Conservation (phyloP, 2,113 vertebrate genomes). For the Anhinga anhinga region DNA sequence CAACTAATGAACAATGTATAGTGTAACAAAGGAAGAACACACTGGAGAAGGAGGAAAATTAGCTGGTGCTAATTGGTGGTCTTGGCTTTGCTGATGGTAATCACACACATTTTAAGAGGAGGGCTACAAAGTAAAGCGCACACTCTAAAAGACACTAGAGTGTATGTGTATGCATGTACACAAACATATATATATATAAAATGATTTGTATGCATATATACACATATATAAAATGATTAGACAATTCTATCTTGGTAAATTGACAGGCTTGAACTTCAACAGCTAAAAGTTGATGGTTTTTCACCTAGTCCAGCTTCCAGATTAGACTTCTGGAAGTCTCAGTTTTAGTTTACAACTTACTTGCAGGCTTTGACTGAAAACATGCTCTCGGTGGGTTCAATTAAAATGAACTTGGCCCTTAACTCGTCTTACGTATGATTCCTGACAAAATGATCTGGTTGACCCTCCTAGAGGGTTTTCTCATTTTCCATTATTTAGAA, state of each 20-base stretch:
- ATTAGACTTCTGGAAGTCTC: neutral
- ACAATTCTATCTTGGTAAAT: neutral
- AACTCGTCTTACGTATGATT: neutral
- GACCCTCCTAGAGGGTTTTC: neutral
- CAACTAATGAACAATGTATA: neutral
- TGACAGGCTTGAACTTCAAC: neutral
- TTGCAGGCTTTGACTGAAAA: neutral
- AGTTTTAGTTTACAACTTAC: neutral
- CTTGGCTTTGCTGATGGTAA: neutral
- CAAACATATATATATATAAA: neutral
- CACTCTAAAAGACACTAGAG: neutral
- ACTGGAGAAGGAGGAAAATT: neutral
- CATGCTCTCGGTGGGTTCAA: neutral
- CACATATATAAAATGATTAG: accelerated
- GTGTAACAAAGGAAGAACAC: neutral
- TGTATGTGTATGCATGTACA: no score
- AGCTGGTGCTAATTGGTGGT: slow-evolving; percentile 4
- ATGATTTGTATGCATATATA: accelerated
- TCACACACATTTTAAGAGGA: neutral
- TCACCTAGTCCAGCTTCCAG: neutral
- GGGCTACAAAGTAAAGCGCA: neutral
- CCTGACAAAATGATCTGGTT: neutral
- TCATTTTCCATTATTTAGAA: neutral
- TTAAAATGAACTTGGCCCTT: neutral
- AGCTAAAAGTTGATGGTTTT: neutral